Conservation (phyloP, 2,888 invertebrate genomes). For the Pseudolycoriella hygida region DNA sequence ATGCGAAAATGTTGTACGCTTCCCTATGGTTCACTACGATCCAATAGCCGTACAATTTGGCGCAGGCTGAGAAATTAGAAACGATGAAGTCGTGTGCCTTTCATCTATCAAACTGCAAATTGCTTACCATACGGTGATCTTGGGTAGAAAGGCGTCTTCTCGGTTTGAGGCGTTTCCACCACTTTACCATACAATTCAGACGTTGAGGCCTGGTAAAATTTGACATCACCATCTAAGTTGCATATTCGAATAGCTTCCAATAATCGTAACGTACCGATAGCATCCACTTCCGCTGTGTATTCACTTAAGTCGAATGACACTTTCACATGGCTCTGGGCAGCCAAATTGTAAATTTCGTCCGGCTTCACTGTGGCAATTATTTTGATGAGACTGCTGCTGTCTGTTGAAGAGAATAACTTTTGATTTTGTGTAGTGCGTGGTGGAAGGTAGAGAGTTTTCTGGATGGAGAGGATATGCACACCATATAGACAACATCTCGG, state of each 20-base stretch:
- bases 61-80: constrained; percentile 55
- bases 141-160: constrained; percentile 91
- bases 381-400: constrained; percentile 85
- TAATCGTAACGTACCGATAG: constrained; percentile 78
- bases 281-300: constrained; percentile 97
- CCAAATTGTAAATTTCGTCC: constrained; percentile 92
- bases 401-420: constrained; percentile 21
- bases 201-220: constrained; percentile 91
- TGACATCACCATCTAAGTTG: constrained; percentile 59
- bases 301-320: constrained; percentile 97
- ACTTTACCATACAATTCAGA: constrained; percentile 92
- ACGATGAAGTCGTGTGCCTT: too few relatives aligned
- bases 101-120: background rate
- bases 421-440: too few relatives aligned
- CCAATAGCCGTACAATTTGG: constrained; percentile 92
- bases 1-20: constrained; percentile 88
- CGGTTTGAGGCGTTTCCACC: constrained; percentile 79
- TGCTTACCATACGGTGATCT: constrained; percentile 81
- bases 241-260: constrained; percentile 85
- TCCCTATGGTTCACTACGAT: constrained; percentile 91
- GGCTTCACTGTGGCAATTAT: constrained; percentile 53
- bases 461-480: too few relatives aligned
- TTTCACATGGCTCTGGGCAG: constrained; percentile 98
- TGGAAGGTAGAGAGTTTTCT: too few relatives aligned
- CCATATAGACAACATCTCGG: too few relatives aligned